Percentiles rank a stretch among this genome's conserved stretches.
These are phyloP conservation scores for Pholis gunnellus DNA, from an alignment of 2,113 vertebrate species.

Conservation along the genomic window DNA sequence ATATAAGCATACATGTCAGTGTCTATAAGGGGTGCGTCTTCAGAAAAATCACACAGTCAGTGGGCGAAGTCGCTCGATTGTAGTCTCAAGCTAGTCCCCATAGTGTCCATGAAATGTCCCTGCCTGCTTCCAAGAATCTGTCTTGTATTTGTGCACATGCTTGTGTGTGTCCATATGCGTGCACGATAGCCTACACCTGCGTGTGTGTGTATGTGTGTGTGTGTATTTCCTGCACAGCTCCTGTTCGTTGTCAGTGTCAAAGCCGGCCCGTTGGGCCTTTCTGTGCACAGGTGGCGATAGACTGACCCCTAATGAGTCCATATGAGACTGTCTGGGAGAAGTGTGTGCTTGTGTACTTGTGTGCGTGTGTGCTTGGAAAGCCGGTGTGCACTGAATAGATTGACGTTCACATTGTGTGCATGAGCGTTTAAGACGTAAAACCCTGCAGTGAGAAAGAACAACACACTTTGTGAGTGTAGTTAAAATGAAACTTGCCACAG, in stretches of 20 bases:
- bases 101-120: conserved; percentile 36
- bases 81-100: conserved; percentile 38
- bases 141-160: conserved; percentile 34
- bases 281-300: conserved; percentile 80
- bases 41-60: conserved; percentile 6
- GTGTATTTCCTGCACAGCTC: conserved; percentile 69
- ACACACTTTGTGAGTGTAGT: conserved; percentile 26
- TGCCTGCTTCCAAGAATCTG: conserved; percentile 45
- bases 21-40: not conserved
- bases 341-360: conserved; percentile 44
- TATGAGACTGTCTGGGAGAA: conserved; percentile 79
- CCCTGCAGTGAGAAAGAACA: conserved; percentile 56
- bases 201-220: conserved; percentile 38
- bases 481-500: conserved; percentile 31
- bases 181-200: conserved; percentile 47
- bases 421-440: conserved; percentile 44
- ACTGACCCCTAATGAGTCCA: conserved; percentile 83
- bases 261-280: conserved; percentile 73
- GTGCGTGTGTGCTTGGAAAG: conserved; percentile 18
- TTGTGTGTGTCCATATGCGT: conserved; percentile 34
- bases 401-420: conserved; percentile 46
- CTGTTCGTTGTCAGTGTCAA: conserved; percentile 78
- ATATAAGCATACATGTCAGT: not conserved
- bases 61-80: conserved; percentile 24
- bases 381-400: conserved; percentile 39